These are phyloP conservation scores for Tetragnatha montana DNA, from an alignment of 2,888 invertebrate genomes.

Conservation along the genomic window DNA sequence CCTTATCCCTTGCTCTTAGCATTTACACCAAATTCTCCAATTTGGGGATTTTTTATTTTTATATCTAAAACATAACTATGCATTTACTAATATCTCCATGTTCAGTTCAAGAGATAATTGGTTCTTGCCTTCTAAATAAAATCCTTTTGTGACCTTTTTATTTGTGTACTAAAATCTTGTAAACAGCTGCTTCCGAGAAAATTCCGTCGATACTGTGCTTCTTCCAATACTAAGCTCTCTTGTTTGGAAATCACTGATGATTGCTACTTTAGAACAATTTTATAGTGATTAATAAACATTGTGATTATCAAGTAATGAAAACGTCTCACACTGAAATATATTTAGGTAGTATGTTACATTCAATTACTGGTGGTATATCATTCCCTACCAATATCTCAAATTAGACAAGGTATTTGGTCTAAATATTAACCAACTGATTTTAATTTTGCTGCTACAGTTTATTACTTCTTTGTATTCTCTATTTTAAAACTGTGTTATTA, in stretches of 20 bases:
- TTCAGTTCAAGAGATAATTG: background rate
- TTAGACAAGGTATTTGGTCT: no score
- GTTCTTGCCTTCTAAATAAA: background rate
- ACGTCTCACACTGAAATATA: background rate
- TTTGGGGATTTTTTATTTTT: no score
- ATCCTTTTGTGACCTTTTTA: background rate
- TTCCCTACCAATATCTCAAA: no score
- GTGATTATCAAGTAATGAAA: background rate
- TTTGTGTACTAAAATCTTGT: background rate
- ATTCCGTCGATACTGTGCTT: slow-evolving; percentile 44
- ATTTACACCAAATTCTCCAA: no score
- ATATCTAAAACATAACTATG: no score
- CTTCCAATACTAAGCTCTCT: slow-evolving; percentile 39
- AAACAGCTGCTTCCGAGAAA: slow-evolving; percentile 58
- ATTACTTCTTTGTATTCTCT: no score
- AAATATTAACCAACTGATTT: no score
- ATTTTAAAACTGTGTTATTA: no score
- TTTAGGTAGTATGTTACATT: background rate
- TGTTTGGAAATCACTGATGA: background rate
- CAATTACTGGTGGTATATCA: no score
- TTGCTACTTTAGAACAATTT: background rate
- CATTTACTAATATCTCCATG: background rate
- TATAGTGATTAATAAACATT: background rate
- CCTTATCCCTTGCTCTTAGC: background rate
- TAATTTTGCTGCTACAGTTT: no score